Percentiles rank a stretch among this genome's conserved stretches.
Conservation (phyloP, 2,888 invertebrate genomes). For the Melinaea marsaeus region DNA sequence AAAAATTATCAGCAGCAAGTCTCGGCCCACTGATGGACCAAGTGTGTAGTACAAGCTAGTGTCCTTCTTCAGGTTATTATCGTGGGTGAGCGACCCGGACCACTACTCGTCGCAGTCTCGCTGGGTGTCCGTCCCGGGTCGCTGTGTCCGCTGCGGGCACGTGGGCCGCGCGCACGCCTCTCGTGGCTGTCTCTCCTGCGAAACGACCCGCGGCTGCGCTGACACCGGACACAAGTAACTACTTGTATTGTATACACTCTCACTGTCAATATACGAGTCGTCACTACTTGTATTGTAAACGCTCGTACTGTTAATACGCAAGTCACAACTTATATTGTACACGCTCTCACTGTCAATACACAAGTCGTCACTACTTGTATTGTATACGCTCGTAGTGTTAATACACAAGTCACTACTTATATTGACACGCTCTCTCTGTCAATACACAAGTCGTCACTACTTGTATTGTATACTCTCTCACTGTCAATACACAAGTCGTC, state of each 20-base stretch:
- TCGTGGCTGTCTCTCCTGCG: constrained; percentile 82
- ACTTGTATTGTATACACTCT: background rate
- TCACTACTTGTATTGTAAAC: too few species aligned
- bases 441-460: background rate
- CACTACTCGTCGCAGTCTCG: constrained; percentile 76
- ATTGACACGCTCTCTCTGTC: too few species aligned
- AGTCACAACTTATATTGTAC: too few species aligned
- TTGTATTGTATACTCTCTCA: background rate
- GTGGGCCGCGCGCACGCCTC: constrained; percentile 81
- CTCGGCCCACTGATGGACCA: too few species aligned
- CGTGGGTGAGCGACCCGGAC: constrained; percentile 79
- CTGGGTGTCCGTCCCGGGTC: constrained; percentile 76
- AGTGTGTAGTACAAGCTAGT: background rate
- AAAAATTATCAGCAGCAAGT: too few species aligned
- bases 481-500: too few species aligned
- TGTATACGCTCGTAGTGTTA: too few species aligned
- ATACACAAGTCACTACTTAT: constrained; percentile 72
- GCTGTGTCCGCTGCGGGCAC: constrained; percentile 86
- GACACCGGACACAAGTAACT: constrained; percentile 79
- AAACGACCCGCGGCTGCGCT: constrained; percentile 79
- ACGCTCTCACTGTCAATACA: too few species aligned
- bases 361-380: too few species aligned
- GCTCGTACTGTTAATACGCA: too few species aligned
- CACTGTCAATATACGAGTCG: too few species aligned
- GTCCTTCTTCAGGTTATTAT: constrained; percentile 69